phyloP scores from a whole-genome alignment of 2,888 invertebrate species.

The Polyploca ridens region DNA sequence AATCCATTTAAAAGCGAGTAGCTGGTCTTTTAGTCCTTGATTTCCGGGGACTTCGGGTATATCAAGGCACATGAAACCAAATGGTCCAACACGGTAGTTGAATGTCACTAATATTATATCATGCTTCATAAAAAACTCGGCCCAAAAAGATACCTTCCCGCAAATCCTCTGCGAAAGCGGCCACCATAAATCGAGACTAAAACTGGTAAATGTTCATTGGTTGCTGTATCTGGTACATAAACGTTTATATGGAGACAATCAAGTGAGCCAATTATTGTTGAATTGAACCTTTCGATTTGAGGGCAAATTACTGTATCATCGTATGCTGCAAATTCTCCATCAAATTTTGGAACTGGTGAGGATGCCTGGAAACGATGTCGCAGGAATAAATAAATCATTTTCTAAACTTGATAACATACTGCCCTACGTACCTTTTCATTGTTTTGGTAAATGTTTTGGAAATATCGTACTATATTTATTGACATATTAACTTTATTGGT shows the following conservation, averaged over 20 bases:
- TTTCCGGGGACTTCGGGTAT: slow-evolving; percentile 58
- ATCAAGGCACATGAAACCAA: slow-evolving; percentile 64
- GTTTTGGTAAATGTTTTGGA: no score
- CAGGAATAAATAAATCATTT: no score
- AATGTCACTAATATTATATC: slow-evolving; percentile 57
- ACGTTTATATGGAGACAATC: slow-evolving; percentile 59
- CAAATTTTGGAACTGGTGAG: slow-evolving; percentile 26
- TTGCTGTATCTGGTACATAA: slow-evolving; percentile 50
- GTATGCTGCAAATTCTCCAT: slow-evolving; percentile 49
- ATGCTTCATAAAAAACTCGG: slow-evolving; percentile 55
- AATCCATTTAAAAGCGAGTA: slow-evolving; percentile 58
- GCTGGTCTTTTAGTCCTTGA: slow-evolving; percentile 64
- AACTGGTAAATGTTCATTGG: slow-evolving; percentile 50
- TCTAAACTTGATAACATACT: no score
- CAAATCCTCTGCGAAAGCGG: slow-evolving; percentile 41
- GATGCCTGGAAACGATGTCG: no score
- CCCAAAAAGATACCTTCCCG: slow-evolving; percentile 38
- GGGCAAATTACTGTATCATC: slow-evolving; percentile 57
- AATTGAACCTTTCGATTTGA: slow-evolving; percentile 44
- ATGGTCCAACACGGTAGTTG: no score
- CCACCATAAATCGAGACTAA: slow-evolving; percentile 62
- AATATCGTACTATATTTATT: no score
- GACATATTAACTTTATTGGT: no score
- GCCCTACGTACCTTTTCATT: no score
- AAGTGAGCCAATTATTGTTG: slow-evolving; percentile 38